Evolutionary conservation across 2,888 invertebrate species (phyloP).

Genomic region (Melanotus villosus): DNA sequence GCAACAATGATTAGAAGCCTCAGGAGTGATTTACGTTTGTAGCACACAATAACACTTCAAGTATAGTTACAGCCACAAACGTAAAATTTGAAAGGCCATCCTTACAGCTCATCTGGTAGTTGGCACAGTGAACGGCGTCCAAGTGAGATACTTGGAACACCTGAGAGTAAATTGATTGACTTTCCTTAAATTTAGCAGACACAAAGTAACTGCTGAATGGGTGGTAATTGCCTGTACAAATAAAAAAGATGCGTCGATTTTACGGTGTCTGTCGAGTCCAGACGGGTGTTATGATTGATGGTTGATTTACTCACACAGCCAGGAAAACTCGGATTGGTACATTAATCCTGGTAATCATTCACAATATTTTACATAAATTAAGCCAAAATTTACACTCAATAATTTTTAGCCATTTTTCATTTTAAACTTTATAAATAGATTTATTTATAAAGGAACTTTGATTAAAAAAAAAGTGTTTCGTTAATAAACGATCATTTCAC

Average conservation of each 20-base stretch:
- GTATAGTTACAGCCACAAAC: no score
- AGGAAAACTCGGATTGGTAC: neutral
- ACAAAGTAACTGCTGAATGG: conserved; percentile 4
- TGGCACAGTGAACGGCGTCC: no score
- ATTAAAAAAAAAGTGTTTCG: neutral
- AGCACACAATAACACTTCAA: no score
- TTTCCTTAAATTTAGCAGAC: conserved; percentile 1
- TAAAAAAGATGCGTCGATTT: conserved; percentile 18
- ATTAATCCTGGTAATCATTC: conserved; percentile 17
- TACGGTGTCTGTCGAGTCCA: conserved; percentile 5
- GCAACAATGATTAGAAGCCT: no score
- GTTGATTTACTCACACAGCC: neutral
- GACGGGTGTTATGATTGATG: neutral
- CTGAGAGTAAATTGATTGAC: conserved; percentile 13
- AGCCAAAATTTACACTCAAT: neutral
- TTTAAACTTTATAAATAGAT: no score
- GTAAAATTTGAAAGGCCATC: no score
- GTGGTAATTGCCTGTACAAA: conserved; percentile 10
- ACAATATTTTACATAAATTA: conserved; percentile 12
- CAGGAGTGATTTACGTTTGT: no score
- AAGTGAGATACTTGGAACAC: neutral
- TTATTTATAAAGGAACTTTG: neutral
- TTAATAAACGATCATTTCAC: neutral
- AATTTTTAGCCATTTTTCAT: conserved; percentile 9
- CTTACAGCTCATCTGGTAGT: neutral